Conservation (phyloP, 2,888 invertebrate genomes). For the Lamellibrachia satsuma region DNA sequence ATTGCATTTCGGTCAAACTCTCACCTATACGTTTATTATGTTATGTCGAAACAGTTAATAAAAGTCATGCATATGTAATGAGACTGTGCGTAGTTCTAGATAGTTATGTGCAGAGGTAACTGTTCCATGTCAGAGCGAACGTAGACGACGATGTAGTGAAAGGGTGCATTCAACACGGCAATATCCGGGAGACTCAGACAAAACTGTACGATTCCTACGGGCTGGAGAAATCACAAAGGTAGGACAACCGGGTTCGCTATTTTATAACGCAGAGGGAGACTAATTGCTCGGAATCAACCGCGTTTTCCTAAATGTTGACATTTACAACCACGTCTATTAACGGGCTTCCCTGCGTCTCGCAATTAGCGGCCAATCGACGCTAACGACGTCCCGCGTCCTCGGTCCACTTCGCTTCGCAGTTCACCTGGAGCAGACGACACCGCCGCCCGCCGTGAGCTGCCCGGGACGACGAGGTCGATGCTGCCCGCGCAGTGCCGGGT, state of each 20-base stretch:
- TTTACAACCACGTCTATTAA: background rate
- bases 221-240: background rate
- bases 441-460: background rate
- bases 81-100: background rate
- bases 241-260: background rate
- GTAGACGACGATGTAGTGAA: too few species aligned
- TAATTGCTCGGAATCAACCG: background rate
- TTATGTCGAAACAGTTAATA: too few species aligned
- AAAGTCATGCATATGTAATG: background rate
- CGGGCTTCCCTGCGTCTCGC: background rate
- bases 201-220: too few species aligned
- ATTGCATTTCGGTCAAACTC: background rate
- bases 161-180: too few species aligned
- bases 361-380: background rate
- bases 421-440: constrained; percentile 10
- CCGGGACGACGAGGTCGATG: background rate
- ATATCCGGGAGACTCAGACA: too few species aligned
- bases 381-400: background rate
- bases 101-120: background rate
- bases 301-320: background rate
- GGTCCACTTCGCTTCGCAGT: background rate
- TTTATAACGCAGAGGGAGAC: background rate
- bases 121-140: too few species aligned
- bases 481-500: background rate
- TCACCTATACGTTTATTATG: background rate